Evolutionary conservation across 2,888 invertebrate species (phyloP).

Genomic region (Sarcophaga rosellei): DNA sequence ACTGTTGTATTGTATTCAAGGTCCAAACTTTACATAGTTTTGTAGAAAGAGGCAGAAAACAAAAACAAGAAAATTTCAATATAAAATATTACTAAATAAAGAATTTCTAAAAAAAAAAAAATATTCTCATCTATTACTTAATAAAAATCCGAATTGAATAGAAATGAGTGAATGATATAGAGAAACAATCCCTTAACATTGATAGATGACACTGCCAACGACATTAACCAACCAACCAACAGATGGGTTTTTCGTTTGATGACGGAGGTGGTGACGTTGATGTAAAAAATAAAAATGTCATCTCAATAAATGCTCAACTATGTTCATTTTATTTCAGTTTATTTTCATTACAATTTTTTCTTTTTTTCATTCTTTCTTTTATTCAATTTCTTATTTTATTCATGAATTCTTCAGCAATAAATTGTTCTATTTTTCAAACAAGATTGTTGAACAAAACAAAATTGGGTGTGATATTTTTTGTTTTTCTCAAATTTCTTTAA

Average conservation of each 20-base stretch:
- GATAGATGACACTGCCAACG: not conserved
- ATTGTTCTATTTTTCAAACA: constrained; percentile 19
- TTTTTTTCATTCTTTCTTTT: not conserved
- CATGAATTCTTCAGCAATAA: constrained; percentile 21
- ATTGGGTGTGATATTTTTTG: constrained; percentile 1
- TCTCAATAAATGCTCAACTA: not conserved
- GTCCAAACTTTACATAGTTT: constrained; percentile 42
- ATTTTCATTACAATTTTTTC: no score
- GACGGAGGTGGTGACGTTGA: not conserved
- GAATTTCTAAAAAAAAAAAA: constrained; percentile 11
- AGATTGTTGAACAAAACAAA: not conserved
- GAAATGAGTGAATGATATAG: not conserved
- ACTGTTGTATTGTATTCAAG: constrained; percentile 23
- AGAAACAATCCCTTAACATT: not conserved
- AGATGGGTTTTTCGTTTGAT: constrained; percentile 1
- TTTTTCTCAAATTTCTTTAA: not conserved
- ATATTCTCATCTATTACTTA: constrained; percentile 7
- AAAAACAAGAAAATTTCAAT: not conserved
- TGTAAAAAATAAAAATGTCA: constrained; percentile 18
- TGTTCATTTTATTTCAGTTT: constrained; percentile 9
- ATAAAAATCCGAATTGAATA: not conserved
- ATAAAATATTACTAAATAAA: constrained; percentile 42
- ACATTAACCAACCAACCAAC: constrained; percentile 13
- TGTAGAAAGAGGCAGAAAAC: not conserved
- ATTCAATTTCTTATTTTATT: constrained; percentile 3